Evolutionary conservation across 2,113 vertebrate species (phyloP).

Genomic region (Craseonycteris thonglongyai): DNA sequence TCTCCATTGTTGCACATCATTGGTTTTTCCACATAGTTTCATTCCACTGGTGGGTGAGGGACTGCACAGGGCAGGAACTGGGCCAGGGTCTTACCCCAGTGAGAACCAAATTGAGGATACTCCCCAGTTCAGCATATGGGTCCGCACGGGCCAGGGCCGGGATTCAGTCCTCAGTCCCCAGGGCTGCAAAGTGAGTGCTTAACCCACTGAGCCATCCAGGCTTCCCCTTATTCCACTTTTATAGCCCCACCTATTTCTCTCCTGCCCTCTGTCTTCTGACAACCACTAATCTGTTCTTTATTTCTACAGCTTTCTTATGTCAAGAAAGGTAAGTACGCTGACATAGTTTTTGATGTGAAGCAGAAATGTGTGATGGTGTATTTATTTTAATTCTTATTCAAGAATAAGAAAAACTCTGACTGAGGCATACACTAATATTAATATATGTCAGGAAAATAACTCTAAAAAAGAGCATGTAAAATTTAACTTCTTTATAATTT

Average conservation of each 20-base stretch:
- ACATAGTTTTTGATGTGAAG: not conserved
- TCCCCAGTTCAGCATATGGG: no score
- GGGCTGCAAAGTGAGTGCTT: no score
- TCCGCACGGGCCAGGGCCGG: no score
- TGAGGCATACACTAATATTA: not conserved
- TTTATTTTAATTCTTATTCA: not conserved
- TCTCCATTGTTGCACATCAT: no score
- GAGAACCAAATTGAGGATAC: no score
- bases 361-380: not conserved
- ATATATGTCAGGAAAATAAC: not conserved
- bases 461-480: not conserved
- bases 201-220: no score
- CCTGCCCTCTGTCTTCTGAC: not conserved
- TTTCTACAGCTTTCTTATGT: not conserved
- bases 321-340: not conserved
- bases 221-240: not conserved
- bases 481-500: not conserved
- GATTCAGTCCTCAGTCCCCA: no score
- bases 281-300: not conserved
- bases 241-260: not conserved
- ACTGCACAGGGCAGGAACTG: no score
- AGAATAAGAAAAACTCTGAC: not conserved
- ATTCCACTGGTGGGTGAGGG: no score
- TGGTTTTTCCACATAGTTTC: no score
- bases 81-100: no score